These are phyloP conservation scores for Conus canariensis DNA, from an alignment of 2,888 invertebrate species.

Conservation along the genomic window DNA sequence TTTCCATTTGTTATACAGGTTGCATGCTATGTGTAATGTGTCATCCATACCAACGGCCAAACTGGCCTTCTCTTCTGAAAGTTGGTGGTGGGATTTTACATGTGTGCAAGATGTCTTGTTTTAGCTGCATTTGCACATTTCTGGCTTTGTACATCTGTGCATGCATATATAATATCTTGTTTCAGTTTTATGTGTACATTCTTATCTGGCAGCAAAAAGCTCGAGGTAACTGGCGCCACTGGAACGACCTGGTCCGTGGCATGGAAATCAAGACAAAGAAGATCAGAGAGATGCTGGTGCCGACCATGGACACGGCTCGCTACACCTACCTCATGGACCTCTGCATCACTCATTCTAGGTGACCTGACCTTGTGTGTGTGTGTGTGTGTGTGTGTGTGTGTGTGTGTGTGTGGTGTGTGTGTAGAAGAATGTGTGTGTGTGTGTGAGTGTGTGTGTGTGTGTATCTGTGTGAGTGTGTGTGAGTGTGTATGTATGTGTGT, in stretches of 20 bases:
- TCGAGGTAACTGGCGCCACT: conserved; percentile 92
- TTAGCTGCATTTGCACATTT: too few species aligned
- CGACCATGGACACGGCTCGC: conserved; percentile 80
- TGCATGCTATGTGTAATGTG: too few species aligned
- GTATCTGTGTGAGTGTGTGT: background rate
- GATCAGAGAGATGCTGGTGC: conserved; percentile 79
- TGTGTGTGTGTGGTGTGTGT: background rate
- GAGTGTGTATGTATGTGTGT: background rate
- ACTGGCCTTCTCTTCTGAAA: too few species aligned
- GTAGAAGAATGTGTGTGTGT: background rate
- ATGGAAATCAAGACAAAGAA: conserved; percentile 74
- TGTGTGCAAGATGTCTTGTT: background rate
- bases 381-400: conserved; percentile 9
- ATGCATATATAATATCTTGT: background rate
- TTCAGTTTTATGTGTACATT: background rate
- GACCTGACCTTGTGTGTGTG: conserved; percentile 13
- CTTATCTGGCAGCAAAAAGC: conserved; percentile 83
- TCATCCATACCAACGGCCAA: too few species aligned
- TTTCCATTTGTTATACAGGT: too few species aligned
- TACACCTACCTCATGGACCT: conserved; percentile 79
- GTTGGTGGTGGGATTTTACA: too few species aligned
- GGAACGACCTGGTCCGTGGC: conserved; percentile 86
- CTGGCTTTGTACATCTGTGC: background rate
- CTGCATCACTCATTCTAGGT: conserved; percentile 77
- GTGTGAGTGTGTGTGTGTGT: background rate